These are phyloP conservation scores for Holothuria glaberrima DNA, from an alignment of 35 echinoderm and acorn worm species.

Conservation along the genomic window DNA sequence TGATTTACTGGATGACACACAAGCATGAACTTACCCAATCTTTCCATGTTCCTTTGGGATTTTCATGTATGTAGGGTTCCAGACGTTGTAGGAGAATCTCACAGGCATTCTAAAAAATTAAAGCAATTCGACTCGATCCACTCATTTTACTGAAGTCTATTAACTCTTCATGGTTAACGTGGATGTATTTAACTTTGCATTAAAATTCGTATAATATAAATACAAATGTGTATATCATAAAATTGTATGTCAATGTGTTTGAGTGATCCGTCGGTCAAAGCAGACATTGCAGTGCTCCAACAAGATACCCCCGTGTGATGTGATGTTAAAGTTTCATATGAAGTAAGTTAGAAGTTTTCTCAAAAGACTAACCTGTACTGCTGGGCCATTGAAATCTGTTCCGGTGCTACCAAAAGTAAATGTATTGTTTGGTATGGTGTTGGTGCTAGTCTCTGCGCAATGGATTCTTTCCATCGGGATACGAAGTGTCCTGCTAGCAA, in stretches of 20 bases:
- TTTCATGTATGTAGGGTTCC: conserved; percentile 65
- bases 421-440: conserved; percentile 43
- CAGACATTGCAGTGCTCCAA: no score
- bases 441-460: background rate
- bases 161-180: no score
- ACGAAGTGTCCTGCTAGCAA: conserved; percentile 39
- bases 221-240: no score
- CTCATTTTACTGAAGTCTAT: no score
- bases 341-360: no score
- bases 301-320: no score
- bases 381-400: conserved; percentile 47
- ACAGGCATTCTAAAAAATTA: conserved; percentile 75
- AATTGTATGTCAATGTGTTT: no score
- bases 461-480: conserved; percentile 35
- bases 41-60: conserved; percentile 87
- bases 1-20: background rate
- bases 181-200: no score
- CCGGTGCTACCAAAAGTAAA: conserved; percentile 48
- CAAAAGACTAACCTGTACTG: conserved; percentile 72
- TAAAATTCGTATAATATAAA: no score
- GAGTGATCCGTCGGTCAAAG: no score
- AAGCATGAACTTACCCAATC: conserved; percentile 73
- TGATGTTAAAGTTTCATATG: no score
- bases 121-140: no score
- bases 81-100: conserved; percentile 70